A percentile compares a stretch with the other conserved stretches of the same genome.
These are phyloP conservation scores for Tonatia bakeri DNA, from an alignment of 2,113 vertebrate genomes.

Conservation along the genomic window DNA sequence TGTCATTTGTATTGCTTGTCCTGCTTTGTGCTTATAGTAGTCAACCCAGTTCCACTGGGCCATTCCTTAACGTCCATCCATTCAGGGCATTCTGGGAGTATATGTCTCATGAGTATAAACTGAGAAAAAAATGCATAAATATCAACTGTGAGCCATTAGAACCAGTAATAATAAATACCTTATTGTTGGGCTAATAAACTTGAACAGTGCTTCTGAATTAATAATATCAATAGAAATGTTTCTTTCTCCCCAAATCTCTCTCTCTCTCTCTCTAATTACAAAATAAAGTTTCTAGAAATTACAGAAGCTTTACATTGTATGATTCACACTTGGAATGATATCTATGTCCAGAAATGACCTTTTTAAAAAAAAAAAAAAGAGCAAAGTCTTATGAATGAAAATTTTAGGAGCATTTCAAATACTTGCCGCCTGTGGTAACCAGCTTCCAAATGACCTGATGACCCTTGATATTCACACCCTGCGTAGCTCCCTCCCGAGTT, in stretches of 20 bases:
- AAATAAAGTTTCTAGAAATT: not conserved
- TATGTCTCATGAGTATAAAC: not conserved
- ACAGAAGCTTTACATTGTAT: not conserved
- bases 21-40: not conserved
- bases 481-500: not conserved
- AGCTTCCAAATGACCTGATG: not conserved
- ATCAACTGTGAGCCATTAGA: not conserved
- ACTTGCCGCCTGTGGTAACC: not conserved
- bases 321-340: not conserved
- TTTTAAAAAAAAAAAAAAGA: no score
- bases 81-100: not conserved
- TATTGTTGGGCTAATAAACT: not conserved
- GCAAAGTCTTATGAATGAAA: not conserved
- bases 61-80: not conserved
- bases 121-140: not conserved
- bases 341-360: not conserved
- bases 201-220: not conserved
- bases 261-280: not conserved
- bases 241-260: not conserved
- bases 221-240: not conserved
- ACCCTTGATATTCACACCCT: not conserved
- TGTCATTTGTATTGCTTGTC: not conserved
- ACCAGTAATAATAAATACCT: not conserved
- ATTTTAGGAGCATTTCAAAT: not conserved
- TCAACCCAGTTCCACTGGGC: not conserved